phyloP scores from a whole-genome alignment of 2,797 vertebrate genomes.

The Eulemur mongoz region DNA sequence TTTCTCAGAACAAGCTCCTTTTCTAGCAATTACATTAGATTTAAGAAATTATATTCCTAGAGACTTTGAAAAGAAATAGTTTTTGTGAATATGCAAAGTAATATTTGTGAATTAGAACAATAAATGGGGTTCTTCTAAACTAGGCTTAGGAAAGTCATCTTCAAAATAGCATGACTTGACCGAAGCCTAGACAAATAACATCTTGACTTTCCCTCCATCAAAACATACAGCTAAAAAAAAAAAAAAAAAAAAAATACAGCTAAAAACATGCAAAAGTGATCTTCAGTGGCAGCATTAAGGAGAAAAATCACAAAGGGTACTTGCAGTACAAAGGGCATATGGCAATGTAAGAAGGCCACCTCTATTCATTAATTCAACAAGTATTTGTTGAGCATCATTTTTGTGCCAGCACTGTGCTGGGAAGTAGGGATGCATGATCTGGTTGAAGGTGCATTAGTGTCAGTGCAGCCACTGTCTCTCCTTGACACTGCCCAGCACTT shows the following conservation, averaged over 20 bases:
- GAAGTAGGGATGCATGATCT: not conserved
- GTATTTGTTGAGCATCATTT: not conserved
- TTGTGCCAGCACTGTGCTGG: not conserved
- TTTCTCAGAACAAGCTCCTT: not conserved
- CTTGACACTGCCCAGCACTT: not conserved
- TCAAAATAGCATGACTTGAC: not conserved
- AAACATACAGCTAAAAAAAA: conserved; percentile 4
- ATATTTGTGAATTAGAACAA: not conserved
- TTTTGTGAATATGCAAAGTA: not conserved
- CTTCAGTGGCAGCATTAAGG: not conserved
- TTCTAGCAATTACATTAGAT: not conserved
- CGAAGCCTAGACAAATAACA: not conserved
- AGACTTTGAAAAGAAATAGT: not conserved
- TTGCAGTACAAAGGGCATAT: not conserved
- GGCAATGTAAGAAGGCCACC: not conserved
- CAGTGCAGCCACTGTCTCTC: not conserved
- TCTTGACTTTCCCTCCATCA: not conserved
- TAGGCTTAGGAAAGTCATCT: not conserved
- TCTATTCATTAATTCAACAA: not conserved
- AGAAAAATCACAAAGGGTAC: not conserved
- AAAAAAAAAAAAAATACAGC: not conserved
- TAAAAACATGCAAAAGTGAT: not conserved
- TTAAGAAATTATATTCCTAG: not conserved
- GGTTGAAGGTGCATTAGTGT: not conserved
- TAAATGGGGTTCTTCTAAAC: not conserved